These are phyloP conservation scores for Otolemur garnettii DNA, from an alignment of 2,113 vertebrate genomes.

Conservation along the genomic window DNA sequence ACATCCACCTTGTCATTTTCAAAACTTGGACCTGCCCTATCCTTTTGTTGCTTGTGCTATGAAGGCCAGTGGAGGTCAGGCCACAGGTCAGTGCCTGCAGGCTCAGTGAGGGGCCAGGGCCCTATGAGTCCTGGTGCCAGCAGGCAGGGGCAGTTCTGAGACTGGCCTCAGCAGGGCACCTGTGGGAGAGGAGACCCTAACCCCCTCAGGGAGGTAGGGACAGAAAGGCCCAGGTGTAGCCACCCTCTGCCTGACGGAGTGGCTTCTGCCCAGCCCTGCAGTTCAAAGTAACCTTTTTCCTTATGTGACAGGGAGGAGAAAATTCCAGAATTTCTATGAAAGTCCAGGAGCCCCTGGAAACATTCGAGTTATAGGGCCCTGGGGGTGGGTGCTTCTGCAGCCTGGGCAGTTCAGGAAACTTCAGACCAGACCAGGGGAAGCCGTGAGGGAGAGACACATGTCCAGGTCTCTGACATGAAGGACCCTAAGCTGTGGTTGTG, in stretches of 20 bases:
- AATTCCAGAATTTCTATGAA: neutral
- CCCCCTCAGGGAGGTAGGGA: too few species aligned
- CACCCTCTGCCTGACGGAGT: neutral
- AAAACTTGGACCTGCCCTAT: neutral
- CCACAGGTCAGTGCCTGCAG: neutral
- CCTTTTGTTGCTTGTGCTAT: neutral
- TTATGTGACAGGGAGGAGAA: fast-evolving
- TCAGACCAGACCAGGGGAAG: neutral
- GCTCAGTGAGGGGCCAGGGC: neutral
- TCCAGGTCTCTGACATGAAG: neutral
- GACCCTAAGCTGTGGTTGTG: neutral
- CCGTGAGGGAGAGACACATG: neutral
- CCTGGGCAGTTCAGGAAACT: neutral
- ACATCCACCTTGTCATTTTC: neutral
- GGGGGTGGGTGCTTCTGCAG: neutral
- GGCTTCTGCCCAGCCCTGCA: neutral
- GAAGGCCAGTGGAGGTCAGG: neutral
- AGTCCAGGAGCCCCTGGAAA: neutral
- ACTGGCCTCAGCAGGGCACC: neutral
- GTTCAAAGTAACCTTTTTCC: neutral
- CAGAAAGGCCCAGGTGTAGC: too few species aligned
- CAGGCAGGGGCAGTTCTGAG: neutral
- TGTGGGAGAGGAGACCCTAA: neutral
- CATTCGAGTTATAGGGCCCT: neutral
- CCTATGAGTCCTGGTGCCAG: neutral